These are phyloP conservation scores for Peucedramus taeniatus DNA, from an alignment of 2,113 vertebrate genomes.

Conservation along the genomic window DNA sequence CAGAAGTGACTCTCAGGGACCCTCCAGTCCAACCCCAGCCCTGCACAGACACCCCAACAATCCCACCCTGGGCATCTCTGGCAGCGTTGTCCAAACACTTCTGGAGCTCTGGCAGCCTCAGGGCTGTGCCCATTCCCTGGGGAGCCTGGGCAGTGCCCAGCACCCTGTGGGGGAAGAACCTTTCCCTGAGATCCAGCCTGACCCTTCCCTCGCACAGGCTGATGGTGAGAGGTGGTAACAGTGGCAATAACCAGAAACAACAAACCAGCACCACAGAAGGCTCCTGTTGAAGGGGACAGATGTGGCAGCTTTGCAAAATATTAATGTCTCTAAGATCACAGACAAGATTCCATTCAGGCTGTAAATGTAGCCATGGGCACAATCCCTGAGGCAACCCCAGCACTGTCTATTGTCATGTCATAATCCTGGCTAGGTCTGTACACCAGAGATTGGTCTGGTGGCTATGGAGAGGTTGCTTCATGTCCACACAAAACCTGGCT, in stretches of 20 bases:
- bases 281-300: not conserved
- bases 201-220: fast-evolving
- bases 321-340: not conserved
- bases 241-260: not conserved
- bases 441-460: fast-evolving
- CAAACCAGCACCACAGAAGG: not conserved
- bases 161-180: not conserved
- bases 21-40: fast-evolving
- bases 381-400: not conserved
- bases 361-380: not conserved
- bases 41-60: not conserved
- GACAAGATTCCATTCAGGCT: not conserved
- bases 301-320: not conserved
- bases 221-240: not conserved
- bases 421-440: not conserved
- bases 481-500: not conserved
- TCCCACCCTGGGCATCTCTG: not conserved
- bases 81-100: fast-evolving
- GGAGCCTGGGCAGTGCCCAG: not conserved
- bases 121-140: not conserved
- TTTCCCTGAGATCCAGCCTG: fast-evolving
- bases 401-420: fast-evolving
- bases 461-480: not conserved
- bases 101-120: not conserved
- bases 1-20: not conserved